A percentile compares a stretch with the other conserved stretches of the same genome.
Conservation (phyloP, 2,888 invertebrate species). For the Bruchidius siliquastri region DNA sequence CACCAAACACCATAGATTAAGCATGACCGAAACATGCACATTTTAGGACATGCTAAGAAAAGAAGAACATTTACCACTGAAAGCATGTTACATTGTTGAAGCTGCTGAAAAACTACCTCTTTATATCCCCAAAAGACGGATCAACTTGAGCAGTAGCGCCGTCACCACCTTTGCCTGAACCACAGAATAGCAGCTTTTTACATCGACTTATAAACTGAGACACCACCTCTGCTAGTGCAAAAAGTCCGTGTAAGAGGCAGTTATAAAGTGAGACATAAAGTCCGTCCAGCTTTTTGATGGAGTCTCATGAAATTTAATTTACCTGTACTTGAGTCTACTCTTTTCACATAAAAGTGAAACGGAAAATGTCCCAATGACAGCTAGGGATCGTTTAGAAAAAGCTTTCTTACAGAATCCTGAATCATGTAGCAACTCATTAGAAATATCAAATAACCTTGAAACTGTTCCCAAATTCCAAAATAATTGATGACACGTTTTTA, state of each 20-base stretch:
- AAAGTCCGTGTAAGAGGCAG: slow-evolving; percentile 7
- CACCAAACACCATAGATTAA: neutral
- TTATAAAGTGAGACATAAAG: too few relatives aligned
- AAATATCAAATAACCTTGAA: too few relatives aligned
- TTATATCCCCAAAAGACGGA: slow-evolving; percentile 41
- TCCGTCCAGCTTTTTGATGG: too few relatives aligned
- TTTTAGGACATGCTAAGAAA: slow-evolving; percentile 3
- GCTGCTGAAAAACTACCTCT: slow-evolving; percentile 37
- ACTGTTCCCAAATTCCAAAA: too few relatives aligned
- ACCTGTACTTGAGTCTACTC: too few relatives aligned
- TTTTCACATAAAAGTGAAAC: too few relatives aligned
- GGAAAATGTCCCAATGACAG: too few relatives aligned
- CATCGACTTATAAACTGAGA: slow-evolving; percentile 40
- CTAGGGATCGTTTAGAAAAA: too few relatives aligned
- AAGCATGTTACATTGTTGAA: neutral
- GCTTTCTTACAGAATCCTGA: too few relatives aligned
- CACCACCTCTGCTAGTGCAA: slow-evolving; percentile 38
- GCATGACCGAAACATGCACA: neutral
- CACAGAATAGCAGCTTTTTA: slow-evolving; percentile 45
- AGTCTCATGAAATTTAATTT: too few relatives aligned
- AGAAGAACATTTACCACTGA: slow-evolving; percentile 10
- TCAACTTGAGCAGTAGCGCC: slow-evolving; percentile 36
- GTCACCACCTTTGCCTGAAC: slow-evolving; percentile 46
- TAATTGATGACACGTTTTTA: too few relatives aligned
- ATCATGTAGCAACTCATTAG: too few relatives aligned